Percentiles rank a stretch among this genome's conserved stretches.
Conservation (phyloP, 2,113 vertebrate genomes). For the Chaetodon auriga region DNA sequence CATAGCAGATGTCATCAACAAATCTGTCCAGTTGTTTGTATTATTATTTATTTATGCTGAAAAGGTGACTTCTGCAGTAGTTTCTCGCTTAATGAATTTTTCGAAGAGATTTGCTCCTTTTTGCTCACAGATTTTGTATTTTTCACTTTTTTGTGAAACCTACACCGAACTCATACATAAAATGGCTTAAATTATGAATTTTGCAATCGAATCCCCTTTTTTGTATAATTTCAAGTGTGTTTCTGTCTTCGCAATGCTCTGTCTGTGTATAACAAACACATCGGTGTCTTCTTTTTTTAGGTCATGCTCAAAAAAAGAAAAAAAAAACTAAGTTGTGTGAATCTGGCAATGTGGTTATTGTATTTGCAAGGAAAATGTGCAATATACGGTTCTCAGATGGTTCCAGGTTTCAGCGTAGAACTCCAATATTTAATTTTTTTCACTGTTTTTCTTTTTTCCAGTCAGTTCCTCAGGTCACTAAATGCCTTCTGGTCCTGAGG, state of each 20-base stretch:
- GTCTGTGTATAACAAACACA: slow-evolving; percentile 47
- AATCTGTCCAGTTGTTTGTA: slow-evolving; percentile 59
- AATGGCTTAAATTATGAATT: slow-evolving; percentile 62
- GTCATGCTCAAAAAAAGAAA: slow-evolving; percentile 31
- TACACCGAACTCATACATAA: slow-evolving; percentile 49
- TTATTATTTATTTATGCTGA: slow-evolving; percentile 75
- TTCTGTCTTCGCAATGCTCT: slow-evolving; percentile 25
- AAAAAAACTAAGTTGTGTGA: slow-evolving; percentile 27
- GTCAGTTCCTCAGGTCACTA: slow-evolving; percentile 83
- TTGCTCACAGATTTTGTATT: slow-evolving; percentile 28
- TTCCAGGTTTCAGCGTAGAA: slow-evolving; percentile 70
- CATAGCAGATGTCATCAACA: slow-evolving; percentile 49
- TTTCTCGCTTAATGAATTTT: slow-evolving; percentile 39
- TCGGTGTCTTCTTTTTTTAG: slow-evolving; percentile 33
- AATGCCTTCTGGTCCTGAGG: slow-evolving; percentile 80
- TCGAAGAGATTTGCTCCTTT: slow-evolving; percentile 32
- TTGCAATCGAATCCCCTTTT: slow-evolving; percentile 21
- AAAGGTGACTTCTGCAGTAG: slow-evolving; percentile 51
- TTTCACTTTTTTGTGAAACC: slow-evolving; percentile 19
- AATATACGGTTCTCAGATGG: slow-evolving; percentile 82
- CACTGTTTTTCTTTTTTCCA: slow-evolving; percentile 50
- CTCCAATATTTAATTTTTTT: slow-evolving; percentile 47
- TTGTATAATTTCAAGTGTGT: slow-evolving; percentile 42
- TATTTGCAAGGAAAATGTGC: slow-evolving; percentile 83
- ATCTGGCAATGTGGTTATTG: slow-evolving; percentile 67